A percentile compares a stretch with the other conserved stretches of the same genome.
These are phyloP conservation scores for Dendrolimus houi DNA, from an alignment of 2,888 invertebrate genomes.

Conservation along the genomic window DNA sequence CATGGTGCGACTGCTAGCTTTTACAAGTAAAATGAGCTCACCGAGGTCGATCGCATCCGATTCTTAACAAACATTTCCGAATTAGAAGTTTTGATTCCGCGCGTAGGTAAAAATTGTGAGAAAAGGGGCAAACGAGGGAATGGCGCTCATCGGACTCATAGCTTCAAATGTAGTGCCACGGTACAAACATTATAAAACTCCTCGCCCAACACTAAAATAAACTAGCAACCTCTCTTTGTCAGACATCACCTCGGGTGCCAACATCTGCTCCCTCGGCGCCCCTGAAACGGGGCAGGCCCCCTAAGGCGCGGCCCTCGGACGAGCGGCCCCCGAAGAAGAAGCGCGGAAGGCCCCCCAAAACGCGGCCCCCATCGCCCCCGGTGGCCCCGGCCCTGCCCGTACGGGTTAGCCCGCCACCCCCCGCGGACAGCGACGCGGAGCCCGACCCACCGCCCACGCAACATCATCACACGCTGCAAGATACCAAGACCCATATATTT, in stretches of 20 bases:
- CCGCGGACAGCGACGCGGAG: constrained; percentile 40
- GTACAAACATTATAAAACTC: too few species aligned
- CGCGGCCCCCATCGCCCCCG: constrained; percentile 22
- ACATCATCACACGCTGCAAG: constrained; percentile 32
- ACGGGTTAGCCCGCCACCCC: constrained; percentile 27
- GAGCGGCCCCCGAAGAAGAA: constrained; percentile 63
- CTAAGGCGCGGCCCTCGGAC: constrained; percentile 61
- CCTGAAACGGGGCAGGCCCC: constrained; percentile 71
- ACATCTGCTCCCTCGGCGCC: constrained; percentile 18
- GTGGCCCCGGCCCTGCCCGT: constrained; percentile 14
- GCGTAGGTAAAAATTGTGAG: too few species aligned
- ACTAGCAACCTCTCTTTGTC: constrained; percentile 4
- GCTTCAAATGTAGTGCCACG: too few species aligned
- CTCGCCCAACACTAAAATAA: too few species aligned
- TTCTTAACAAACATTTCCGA: too few species aligned
- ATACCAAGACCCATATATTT: constrained; percentile 61
- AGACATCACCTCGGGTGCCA: constrained; percentile 39
- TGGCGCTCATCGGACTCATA: too few species aligned
- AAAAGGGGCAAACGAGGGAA: too few species aligned
- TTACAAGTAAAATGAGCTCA: too few species aligned
- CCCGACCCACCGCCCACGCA: constrained; percentile 40
- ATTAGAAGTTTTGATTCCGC: too few species aligned
- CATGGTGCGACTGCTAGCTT: too few species aligned
- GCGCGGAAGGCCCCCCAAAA: constrained; percentile 43
- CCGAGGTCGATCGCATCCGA: too few species aligned